Conservation (phyloP, 2,797 vertebrate species). For the Tenualosa ilisha region DNA sequence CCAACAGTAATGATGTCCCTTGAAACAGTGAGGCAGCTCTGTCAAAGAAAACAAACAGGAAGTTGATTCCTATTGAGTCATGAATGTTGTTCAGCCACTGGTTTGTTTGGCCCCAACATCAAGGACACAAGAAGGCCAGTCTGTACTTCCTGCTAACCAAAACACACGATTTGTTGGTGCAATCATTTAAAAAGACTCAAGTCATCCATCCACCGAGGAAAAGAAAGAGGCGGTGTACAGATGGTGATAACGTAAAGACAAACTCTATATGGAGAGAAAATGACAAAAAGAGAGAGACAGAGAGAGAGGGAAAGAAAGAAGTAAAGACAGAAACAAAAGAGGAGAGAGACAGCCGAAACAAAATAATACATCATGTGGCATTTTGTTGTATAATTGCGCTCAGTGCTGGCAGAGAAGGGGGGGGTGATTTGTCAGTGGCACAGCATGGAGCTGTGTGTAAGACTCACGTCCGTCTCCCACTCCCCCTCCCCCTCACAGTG, state of each 20-base stretch:
- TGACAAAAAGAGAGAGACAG: neutral
- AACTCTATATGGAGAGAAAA: conserved; percentile 4
- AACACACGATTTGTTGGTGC: neutral
- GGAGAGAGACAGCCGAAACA: neutral
- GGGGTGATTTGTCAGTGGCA: neutral
- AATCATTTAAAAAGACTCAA: neutral
- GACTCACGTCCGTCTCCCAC: neutral
- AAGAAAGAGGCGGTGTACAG: neutral
- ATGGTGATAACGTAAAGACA: neutral
- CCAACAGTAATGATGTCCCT: conserved; percentile 85
- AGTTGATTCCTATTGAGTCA: neutral
- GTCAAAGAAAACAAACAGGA: conserved; percentile 22
- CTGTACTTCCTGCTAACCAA: neutral
- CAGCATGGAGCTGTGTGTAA: neutral
- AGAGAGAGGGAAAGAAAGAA: neutral
- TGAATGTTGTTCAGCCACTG: neutral
- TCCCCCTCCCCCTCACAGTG: neutral
- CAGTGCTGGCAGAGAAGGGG: neutral
- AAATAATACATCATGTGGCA: neutral
- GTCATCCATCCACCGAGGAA: neutral
- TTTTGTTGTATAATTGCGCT: conserved; percentile 6
- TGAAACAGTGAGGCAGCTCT: conserved; percentile 83
- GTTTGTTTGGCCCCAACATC: neutral
- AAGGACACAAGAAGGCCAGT: neutral
- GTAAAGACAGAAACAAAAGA: neutral